Evolutionary conservation across 2,797 vertebrate species (phyloP).

Genomic region (Oryzias sinensis): DNA sequence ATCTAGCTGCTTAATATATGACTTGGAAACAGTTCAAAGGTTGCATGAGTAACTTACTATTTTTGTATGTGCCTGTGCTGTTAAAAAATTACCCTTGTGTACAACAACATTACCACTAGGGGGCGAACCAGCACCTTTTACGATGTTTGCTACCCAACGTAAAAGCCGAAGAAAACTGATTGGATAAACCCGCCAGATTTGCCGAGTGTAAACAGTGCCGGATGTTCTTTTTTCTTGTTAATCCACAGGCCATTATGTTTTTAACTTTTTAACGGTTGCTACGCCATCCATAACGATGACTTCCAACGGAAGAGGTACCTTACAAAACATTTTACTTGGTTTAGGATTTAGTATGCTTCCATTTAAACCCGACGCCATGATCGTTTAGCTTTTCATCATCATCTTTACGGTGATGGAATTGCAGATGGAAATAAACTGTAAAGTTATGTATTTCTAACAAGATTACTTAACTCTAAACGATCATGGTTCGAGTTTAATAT

Average conservation of each 20-base stretch:
- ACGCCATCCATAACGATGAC: slow-evolving; percentile 39
- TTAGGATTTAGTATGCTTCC: neutral
- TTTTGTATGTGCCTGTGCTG: no score
- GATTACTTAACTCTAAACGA: no score
- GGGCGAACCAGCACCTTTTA: neutral
- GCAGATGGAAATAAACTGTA: no score
- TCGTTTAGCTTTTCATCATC: neutral
- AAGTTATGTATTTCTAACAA: no score
- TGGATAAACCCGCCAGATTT: slow-evolving; percentile 63
- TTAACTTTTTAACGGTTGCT: neutral
- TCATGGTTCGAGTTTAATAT: no score
- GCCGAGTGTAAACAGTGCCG: slow-evolving; percentile 47
- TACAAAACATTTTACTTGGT: neutral
- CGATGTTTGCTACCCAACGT: neutral
- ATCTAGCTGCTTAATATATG: no score
- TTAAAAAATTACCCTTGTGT: neutral
- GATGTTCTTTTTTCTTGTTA: neutral
- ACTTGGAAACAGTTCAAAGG: no score
- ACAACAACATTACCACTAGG: neutral
- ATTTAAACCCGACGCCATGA: neutral
- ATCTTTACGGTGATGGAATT: no score
- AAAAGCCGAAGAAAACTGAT: neutral
- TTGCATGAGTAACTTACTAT: no score
- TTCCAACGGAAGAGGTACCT: slow-evolving; percentile 54
- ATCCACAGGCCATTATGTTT: slow-evolving; percentile 10